Percentiles rank a stretch among this genome's conserved stretches.
These are phyloP conservation scores for Creontiades dilutus DNA, from an alignment of 2,888 invertebrate genomes.

Conservation along the genomic window DNA sequence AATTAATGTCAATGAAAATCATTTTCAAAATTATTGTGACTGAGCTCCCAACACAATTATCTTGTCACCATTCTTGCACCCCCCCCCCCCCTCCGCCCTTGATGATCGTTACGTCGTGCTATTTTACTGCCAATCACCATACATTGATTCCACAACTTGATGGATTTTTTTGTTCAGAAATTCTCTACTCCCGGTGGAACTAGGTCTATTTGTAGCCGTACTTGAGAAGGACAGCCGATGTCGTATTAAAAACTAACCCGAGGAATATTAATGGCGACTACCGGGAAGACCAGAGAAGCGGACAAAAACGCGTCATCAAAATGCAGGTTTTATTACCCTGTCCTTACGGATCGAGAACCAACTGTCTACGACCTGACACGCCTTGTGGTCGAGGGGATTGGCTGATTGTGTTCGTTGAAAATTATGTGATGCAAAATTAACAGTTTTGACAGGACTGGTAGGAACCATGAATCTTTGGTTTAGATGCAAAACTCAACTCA, in stretches of 20 bases:
- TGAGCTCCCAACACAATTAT: neutral
- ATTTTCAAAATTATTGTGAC: too few species aligned
- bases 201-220: neutral
- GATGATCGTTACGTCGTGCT: neutral
- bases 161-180: neutral
- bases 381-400: neutral
- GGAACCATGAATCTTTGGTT: too few species aligned
- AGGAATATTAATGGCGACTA: constrained; percentile 11
- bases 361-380: neutral
- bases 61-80: too few species aligned
- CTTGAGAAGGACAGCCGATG: constrained; percentile 8
- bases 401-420: neutral
- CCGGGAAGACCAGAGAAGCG: neutral
- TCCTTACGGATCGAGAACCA: constrained; percentile 9
- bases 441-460: too few species aligned
- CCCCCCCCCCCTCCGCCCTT: neutral
- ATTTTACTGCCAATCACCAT: neutral
- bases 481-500: too few species aligned
- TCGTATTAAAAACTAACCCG: neutral
- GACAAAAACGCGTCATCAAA: neutral
- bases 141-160: too few species aligned
- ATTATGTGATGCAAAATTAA: neutral
- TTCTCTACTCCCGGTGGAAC: neutral
- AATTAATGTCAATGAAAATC: constrained; percentile 2
- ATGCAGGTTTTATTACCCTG: constrained; percentile 41